These are phyloP conservation scores for Nephila pilipes DNA, from an alignment of 1,140 invertebrate species.

Conservation along the genomic window DNA sequence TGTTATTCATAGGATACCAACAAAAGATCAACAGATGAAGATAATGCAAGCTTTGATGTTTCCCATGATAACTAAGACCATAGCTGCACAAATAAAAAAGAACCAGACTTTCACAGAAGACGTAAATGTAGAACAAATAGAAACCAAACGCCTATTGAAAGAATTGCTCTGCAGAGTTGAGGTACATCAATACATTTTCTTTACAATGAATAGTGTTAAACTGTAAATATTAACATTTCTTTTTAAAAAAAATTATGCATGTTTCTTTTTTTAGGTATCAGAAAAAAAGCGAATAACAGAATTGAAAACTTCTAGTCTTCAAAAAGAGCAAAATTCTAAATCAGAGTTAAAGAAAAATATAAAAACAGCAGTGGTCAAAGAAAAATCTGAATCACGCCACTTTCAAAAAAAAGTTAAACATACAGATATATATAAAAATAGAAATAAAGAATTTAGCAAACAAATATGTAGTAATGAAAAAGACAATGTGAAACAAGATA, in stretches of 20 bases:
- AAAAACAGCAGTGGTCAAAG: background rate
- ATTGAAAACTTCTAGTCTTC: background rate
- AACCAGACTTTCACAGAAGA: background rate
- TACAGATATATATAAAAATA: background rate
- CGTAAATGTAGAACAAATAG: constrained; percentile 65
- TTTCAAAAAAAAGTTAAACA: background rate
- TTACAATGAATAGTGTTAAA: background rate
- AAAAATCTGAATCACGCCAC: background rate
- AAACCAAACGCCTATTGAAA: constrained; percentile 70
- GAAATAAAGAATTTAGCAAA: background rate
- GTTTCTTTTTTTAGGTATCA: background rate
- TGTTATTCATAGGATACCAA: background rate
- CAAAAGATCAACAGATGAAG: background rate
- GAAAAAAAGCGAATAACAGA: background rate
- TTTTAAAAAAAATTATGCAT: too few relatives aligned
- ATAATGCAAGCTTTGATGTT: background rate
- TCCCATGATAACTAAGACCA: background rate
- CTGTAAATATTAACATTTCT: background rate
- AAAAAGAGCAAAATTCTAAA: background rate
- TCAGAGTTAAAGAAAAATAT: background rate
- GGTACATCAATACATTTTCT: background rate
- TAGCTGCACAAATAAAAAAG: background rate
- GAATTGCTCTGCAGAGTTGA: constrained; percentile 58
- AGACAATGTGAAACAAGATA: too few relatives aligned
- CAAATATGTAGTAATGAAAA: too few relatives aligned